These are phyloP conservation scores for Meleagris gallopavo DNA, from an alignment of 2,113 vertebrate genomes.

Conservation along the genomic window DNA sequence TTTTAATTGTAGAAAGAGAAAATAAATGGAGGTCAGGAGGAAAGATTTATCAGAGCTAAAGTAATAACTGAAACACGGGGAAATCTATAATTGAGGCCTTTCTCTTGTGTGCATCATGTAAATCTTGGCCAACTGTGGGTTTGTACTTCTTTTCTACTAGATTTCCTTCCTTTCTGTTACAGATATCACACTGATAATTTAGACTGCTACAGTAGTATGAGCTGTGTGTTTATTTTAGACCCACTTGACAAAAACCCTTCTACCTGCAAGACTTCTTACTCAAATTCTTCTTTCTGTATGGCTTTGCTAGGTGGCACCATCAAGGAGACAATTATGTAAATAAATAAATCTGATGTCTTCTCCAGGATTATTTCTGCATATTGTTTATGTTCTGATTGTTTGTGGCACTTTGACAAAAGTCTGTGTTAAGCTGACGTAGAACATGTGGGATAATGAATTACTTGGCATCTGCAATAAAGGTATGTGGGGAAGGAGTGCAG, in stretches of 20 bases:
- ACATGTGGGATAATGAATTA: background rate
- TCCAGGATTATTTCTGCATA: background rate
- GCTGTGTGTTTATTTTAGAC: background rate
- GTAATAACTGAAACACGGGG: background rate
- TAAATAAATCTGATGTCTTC: background rate
- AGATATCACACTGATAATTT: background rate
- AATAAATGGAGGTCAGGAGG: background rate
- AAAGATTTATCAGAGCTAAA: background rate
- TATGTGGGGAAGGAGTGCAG: background rate
- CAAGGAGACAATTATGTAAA: background rate
- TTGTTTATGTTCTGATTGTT: background rate
- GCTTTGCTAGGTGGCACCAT: background rate
- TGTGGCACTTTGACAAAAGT: background rate
- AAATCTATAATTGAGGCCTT: background rate
- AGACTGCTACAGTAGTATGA: background rate
- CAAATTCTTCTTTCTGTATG: background rate
- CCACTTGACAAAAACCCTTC: fast-evolving
- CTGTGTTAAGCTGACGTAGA: background rate
- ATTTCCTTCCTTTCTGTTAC: background rate
- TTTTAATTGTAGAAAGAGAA: background rate
- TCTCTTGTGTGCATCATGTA: background rate
- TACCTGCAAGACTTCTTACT: background rate
- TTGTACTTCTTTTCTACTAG: background rate
- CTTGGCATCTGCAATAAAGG: background rate
- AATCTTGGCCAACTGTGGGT: background rate